Base-by-base conservation (phyloP, 1,140 invertebrate genomes). In the Drosophila murphyi region DNA sequence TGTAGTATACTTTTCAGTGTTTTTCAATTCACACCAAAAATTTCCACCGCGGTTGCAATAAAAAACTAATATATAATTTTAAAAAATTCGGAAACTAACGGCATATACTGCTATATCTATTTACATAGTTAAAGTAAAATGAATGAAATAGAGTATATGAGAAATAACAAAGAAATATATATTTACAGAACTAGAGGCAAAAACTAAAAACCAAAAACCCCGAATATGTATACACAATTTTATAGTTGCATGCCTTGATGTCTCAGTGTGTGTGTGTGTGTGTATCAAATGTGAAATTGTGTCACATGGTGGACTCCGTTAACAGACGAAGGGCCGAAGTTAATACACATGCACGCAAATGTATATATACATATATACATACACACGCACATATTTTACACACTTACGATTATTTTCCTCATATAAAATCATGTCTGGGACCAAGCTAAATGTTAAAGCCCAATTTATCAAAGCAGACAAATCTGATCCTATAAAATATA, bases 1-100 rank as follows among this genome's bases (percentile, higher is more conserved):
- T 72, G 67, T 72, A 78, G 68, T 86, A 72, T 78, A 76, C 67
- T 69, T 89, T 75, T 80, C 52, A 85, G 60, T 65, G 74, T 54
- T 74, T 74, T 56, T 68, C 48, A 65, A 75, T 64, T 34, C 55
- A 55, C 48, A 81, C 45, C 51, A 60, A 51, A 20, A 20, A n/a
- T 43, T 39, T 41, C 45, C 37, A 37, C 51, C 37, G 45, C 51
- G 35, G 8, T 12, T 60, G 72, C 68, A 55, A 52, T 28, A 68
- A 59, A 32, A 2, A 12, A 20, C 20, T 55, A 55, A 31, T 0
- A 31, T 32, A 1, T 20, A 32, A 32, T 8, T 55, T 20, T 37
- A 39, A 12, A 29, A 39, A 55, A 55, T 12, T 55, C 35, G 41
- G 31, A 41, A 12, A 20, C 29, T 39, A 10, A 6, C 39, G 4